phyloP scores from a whole-genome alignment of 2,888 invertebrate species.

The Notocelia uddmanniana region DNA sequence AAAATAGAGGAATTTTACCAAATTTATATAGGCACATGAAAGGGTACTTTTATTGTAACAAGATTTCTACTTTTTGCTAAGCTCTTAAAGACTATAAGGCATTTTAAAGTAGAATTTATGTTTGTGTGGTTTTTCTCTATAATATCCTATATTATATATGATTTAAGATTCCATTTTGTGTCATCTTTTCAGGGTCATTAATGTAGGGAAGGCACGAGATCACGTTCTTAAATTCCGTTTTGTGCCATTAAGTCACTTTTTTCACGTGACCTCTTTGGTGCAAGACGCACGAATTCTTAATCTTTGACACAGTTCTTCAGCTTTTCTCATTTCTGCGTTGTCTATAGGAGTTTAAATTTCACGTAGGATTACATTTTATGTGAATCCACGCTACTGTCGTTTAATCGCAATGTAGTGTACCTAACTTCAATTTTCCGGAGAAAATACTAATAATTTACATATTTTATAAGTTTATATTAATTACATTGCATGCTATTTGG shows the following conservation, averaged over 20 bases:
- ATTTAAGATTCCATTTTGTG: conserved; percentile 11
- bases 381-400: background rate
- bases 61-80: conserved; percentile 67
- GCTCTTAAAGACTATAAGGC: conserved; percentile 59
- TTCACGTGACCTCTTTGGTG: conserved; percentile 12
- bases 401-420: background rate
- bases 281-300: conserved; percentile 9
- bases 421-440: background rate
- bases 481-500: too few species aligned
- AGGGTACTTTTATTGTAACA: conserved; percentile 66
- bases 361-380: conserved; percentile 3
- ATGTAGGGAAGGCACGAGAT: conserved; percentile 39
- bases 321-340: conserved; percentile 17
- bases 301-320: conserved; percentile 23
- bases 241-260: conserved; percentile 18
- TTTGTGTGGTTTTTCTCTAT: conserved; percentile 16
- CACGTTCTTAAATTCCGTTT: conserved; percentile 28
- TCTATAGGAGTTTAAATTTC: background rate
- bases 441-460: background rate
- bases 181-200: conserved; percentile 41
- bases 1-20: conserved; percentile 61
- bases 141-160: conserved; percentile 8
- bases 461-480: background rate
- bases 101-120: conserved; percentile 37
- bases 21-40: conserved; percentile 61